Base-by-base conservation (phyloP, 2,113 vertebrate genomes). In the Leuciscus idus region DNA sequence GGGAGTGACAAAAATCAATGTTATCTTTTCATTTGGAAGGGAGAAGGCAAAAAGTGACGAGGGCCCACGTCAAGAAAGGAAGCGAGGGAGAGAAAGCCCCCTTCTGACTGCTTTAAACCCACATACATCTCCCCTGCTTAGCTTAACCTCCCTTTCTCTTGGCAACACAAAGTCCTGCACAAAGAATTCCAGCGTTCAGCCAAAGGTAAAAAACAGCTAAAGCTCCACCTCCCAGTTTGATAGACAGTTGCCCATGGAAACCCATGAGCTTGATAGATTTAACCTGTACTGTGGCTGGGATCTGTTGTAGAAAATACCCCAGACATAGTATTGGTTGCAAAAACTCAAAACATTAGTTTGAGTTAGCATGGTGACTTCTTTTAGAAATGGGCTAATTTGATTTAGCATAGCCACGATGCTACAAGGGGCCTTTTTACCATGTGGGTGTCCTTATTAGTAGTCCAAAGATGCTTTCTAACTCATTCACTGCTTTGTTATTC, bases 151-250 rank as follows among this genome's bases (percentile, higher is more conserved):
- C 87, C 92, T 89, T 90, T 94, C 93, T 91, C 87, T 91, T 95
- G 95, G 94, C 94, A 96, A 95, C 95, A 88, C 68, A 90, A 91
- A 93, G 91, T 91, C 92, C 89, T 91, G 89, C 93, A 92, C 93
- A 94, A 95, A 95, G 94, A 96, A 96, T 96, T 92, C 88, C 90
- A 93, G 90, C 92, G 90, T 92, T 92, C 92, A 93, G 93, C 95
- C 95, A 95, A 94, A 94, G 92, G 94, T 93, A 94, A 93, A 92
- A 90, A 55, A 91, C 82, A 88, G 91, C 21, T 89, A 91, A 88
- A 80, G 83, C 83, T 81, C 92, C 89, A 84, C 92, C 91, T 90
- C 87, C 85, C 82, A 17, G 52, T 87, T 55, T 83, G 88, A 84
- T 72, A 86, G 88, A 87, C 86, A 21, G 92, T 93, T 94, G 90